Conservation (phyloP, 2,113 vertebrate species). For the Micronycteris hirsuta region DNA sequence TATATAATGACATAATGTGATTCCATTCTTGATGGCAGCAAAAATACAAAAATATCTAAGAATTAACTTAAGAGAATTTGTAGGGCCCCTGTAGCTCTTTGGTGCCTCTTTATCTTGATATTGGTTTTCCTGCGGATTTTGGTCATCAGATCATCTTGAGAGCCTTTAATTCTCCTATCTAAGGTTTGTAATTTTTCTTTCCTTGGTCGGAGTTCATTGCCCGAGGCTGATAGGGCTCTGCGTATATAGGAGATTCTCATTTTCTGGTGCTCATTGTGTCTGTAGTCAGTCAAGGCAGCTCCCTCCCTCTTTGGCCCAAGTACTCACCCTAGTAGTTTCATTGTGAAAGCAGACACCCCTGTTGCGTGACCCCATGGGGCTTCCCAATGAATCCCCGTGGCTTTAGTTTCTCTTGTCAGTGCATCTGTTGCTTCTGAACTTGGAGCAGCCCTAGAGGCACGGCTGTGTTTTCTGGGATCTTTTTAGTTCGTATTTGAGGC, state of each 20-base stretch:
- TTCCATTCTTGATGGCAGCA: neutral
- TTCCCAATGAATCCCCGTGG: rapidly evolving
- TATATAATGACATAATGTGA: no score
- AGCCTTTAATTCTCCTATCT: neutral
- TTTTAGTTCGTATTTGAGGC: neutral
- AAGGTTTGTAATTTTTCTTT: neutral
- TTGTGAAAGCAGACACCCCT: no score
- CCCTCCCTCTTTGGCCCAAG: neutral
- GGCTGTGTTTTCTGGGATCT: rapidly evolving
- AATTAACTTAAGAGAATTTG: neutral
- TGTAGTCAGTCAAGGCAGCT: rapidly evolving
- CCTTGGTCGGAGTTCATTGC: neutral
- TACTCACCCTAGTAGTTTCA: rapidly evolving
- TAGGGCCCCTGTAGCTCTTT: neutral
- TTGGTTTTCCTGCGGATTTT: neutral
- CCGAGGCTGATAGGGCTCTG: neutral
- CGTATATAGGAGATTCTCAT: rapidly evolving
- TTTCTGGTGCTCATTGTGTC: neutral
- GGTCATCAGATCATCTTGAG: neutral
- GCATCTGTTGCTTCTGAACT: neutral
- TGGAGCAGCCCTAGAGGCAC: neutral
- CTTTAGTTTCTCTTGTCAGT: neutral
- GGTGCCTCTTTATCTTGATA: neutral
- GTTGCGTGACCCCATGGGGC: neutral
- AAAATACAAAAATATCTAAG: neutral